Conservation (phyloP, 2,113 vertebrate species). For the Hemiprocne comata region DNA sequence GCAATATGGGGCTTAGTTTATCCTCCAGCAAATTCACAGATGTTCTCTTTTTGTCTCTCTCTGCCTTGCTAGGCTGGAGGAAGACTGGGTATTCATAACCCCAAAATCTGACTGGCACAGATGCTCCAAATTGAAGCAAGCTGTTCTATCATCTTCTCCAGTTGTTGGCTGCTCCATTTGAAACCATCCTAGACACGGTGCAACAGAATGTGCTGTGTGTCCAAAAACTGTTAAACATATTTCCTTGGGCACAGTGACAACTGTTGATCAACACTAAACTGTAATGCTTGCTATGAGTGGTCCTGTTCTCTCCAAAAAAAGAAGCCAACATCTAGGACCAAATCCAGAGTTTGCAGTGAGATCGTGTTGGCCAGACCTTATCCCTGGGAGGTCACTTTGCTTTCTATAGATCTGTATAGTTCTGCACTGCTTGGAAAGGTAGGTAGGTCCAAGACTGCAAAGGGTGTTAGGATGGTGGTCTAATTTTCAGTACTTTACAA, state of each 20-base stretch:
- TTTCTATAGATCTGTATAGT: neutral
- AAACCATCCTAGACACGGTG: slow-evolving; percentile 15
- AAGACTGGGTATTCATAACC: slow-evolving; percentile 37
- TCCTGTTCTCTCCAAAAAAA: neutral
- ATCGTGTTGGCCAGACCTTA: neutral
- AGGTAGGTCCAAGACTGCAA: neutral
- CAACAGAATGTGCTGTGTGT: slow-evolving; percentile 26
- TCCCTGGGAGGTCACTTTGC: neutral
- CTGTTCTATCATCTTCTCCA: slow-evolving; percentile 53
- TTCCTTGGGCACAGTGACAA: slow-evolving; percentile 47
- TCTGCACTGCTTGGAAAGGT: neutral
- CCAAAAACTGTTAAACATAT: slow-evolving; percentile 49
- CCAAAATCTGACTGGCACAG: slow-evolving; percentile 44
- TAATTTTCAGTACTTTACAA: slow-evolving; percentile 15
- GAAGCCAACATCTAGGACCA: neutral
- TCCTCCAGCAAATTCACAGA: slow-evolving; percentile 30
- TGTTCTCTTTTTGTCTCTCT: neutral
- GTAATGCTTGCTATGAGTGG: neutral
- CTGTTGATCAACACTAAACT: slow-evolving; percentile 27
- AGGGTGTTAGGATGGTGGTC: neutral
- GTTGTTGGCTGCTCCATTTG: slow-evolving; percentile 42
- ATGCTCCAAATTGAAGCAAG: slow-evolving; percentile 61
- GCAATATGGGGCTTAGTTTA: neutral
- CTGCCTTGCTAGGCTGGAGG: neutral
- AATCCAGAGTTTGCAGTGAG: neutral